A percentile compares a stretch with the other conserved stretches of the same genome.
These are phyloP conservation scores for Cygnus olor DNA, from an alignment of 2,797 vertebrate species.

Conservation along the genomic window DNA sequence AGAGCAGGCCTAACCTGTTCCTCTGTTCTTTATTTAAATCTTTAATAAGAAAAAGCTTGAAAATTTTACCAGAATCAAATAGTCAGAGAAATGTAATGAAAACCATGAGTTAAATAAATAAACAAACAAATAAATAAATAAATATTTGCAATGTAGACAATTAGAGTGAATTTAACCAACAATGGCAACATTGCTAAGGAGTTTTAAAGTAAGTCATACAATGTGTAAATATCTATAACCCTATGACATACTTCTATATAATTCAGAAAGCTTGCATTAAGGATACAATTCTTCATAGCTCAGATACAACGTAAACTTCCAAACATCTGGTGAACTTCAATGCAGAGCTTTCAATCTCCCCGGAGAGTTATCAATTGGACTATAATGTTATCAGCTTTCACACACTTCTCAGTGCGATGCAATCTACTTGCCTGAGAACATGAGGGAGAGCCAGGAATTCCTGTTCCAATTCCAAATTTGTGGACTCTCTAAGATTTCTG, in stretches of 20 bases:
- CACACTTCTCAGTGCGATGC: constrained; percentile 34
- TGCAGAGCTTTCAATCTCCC: constrained; percentile 15
- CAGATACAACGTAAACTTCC: constrained; percentile 23
- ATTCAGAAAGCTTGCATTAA: constrained; percentile 5
- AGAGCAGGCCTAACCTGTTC: background rate
- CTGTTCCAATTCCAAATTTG: constrained; percentile 46
- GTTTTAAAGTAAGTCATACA: background rate
- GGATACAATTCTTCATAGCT: background rate
- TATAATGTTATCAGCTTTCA: constrained; percentile 55
- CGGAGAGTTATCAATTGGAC: constrained; percentile 49
- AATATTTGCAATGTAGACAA: background rate
- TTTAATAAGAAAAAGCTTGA: background rate
- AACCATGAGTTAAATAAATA: background rate
- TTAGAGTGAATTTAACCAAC: background rate
- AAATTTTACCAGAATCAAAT: background rate
- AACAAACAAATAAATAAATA: background rate
- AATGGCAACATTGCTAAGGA: background rate
- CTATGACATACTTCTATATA: background rate
- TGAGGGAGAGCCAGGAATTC: constrained; percentile 43
- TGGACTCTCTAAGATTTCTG: constrained; percentile 28
- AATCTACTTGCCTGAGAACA: constrained; percentile 53
- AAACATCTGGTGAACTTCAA: constrained; percentile 66
- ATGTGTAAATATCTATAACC: background rate
- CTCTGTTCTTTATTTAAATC: constrained; percentile 30
- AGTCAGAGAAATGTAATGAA: background rate